Percentiles rank a stretch among this genome's conserved stretches.
Evolutionary conservation across 2,797 vertebrate genomes (phyloP).

Genomic region (Danio kyathit): DNA sequence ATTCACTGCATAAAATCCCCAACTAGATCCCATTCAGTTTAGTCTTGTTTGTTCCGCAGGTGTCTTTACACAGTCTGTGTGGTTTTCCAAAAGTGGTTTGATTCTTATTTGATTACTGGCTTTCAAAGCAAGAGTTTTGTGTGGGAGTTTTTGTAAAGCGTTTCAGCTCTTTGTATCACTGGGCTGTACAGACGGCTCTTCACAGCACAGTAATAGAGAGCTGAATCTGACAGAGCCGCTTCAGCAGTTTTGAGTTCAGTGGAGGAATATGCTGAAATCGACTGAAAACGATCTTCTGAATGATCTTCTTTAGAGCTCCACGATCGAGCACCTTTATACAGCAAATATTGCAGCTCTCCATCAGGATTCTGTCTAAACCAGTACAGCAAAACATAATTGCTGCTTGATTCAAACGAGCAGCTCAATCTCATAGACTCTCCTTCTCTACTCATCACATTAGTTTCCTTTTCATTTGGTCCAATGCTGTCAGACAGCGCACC

Average conservation of each 20-base stretch:
- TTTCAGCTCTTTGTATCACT: constrained; percentile 24
- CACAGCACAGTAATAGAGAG: constrained; percentile 39
- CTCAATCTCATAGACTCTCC: constrained; percentile 1
- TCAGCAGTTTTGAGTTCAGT: background rate
- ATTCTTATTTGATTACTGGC: background rate
- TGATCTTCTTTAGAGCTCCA: background rate
- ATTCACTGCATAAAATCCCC: background rate
- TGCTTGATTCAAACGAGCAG: constrained; percentile 21
- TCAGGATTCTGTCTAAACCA: constrained; percentile 54
- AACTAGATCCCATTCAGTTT: background rate
- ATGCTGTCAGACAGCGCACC: background rate
- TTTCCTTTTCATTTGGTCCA: background rate
- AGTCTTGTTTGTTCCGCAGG: background rate
- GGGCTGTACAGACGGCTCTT: constrained; percentile 14
- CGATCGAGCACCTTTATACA: constrained; percentile 7
- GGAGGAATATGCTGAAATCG: background rate
- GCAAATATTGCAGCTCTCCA: constrained; percentile 17
- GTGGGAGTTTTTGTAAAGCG: constrained; percentile 39
- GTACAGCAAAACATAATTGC: constrained; percentile 21
- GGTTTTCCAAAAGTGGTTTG: background rate
- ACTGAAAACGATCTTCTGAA: constrained; percentile 24
- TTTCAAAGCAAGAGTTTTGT: background rate
- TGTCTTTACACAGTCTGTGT: background rate
- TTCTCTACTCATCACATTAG: background rate
- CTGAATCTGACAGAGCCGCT: constrained; percentile 27